Evolutionary conservation across 2,797 vertebrate genomes (phyloP).

Genomic region (Enteromius mattozi): DNA sequence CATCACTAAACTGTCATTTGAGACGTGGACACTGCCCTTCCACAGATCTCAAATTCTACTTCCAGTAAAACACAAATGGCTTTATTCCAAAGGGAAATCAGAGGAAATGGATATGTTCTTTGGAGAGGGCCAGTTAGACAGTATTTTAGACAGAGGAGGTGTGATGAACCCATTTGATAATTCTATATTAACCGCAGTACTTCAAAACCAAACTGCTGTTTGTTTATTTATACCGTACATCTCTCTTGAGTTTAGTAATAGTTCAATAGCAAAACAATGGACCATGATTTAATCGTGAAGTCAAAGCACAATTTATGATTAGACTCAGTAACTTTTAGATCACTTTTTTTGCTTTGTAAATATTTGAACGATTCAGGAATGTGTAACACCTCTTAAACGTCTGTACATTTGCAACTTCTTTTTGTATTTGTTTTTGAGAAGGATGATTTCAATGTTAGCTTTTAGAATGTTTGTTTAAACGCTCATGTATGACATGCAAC

Average conservation of each 20-base stretch:
- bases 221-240: slow-evolving; percentile 12
- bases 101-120: neutral
- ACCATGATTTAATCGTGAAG: neutral
- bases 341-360: slow-evolving; percentile 25
- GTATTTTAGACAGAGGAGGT: neutral
- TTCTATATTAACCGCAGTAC: neutral
- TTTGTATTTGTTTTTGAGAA: neutral
- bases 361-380: slow-evolving; percentile 17
- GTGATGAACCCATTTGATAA: neutral
- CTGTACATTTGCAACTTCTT: neutral
- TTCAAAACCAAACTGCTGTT: slow-evolving; percentile 2
- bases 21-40: neutral
- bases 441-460: neutral
- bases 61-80: slow-evolving; percentile 16
- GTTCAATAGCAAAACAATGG: neutral
- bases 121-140: neutral
- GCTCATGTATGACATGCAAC: neutral
- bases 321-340: neutral
- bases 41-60: slow-evolving; percentile 19
- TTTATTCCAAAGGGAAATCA: neutral
- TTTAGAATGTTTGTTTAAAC: neutral
- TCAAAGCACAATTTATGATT: slow-evolving; percentile 29
- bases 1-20: slow-evolving; percentile 6
- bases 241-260: neutral
- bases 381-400: neutral